phyloP scores from a whole-genome alignment of 2,888 invertebrate genomes.

The Cremastobaeus sp. region DNA sequence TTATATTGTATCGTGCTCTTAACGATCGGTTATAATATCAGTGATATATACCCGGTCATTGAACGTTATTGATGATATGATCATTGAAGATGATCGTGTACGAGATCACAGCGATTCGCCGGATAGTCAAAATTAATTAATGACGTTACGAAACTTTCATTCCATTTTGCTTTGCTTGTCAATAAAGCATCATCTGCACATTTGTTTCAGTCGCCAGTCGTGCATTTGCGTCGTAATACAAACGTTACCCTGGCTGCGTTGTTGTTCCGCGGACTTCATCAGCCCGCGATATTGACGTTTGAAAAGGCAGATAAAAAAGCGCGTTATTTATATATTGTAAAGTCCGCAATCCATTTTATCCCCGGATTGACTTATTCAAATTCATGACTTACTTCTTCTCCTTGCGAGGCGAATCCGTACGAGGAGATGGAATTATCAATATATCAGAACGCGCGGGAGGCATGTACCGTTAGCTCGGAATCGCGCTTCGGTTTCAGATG shows the following conservation, averaged over 20 bases:
- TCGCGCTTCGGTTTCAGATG: conserved; percentile 48
- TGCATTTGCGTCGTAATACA: conserved; percentile 1
- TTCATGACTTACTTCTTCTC: conserved; percentile 49
- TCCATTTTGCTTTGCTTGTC: neutral
- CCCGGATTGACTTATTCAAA: conserved; percentile 52
- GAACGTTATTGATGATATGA: neutral
- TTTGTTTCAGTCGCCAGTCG: too few species aligned
- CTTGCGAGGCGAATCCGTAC: conserved; percentile 20
- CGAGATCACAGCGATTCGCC: too few species aligned
- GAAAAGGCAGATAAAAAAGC: conserved; percentile 46
- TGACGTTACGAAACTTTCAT: too few species aligned
- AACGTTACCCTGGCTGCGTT: conserved; percentile 25
- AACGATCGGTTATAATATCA: neutral
- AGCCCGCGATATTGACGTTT: conserved; percentile 28
- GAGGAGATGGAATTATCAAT: conserved; percentile 51
- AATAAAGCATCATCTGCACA: too few species aligned
- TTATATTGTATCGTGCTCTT: neutral
- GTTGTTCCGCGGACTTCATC: conserved; percentile 12
- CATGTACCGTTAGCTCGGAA: conserved; percentile 49
- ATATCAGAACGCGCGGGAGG: conserved; percentile 54
- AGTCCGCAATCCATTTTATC: conserved; percentile 44
- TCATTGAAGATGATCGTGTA: too few species aligned
- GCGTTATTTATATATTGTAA: conserved; percentile 45
- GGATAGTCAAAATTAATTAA: too few species aligned
- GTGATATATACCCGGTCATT: conserved; percentile 7